Base-by-base conservation (phyloP, 1,140 invertebrate genomes). In the Neotoxoptera formosana region DNA sequence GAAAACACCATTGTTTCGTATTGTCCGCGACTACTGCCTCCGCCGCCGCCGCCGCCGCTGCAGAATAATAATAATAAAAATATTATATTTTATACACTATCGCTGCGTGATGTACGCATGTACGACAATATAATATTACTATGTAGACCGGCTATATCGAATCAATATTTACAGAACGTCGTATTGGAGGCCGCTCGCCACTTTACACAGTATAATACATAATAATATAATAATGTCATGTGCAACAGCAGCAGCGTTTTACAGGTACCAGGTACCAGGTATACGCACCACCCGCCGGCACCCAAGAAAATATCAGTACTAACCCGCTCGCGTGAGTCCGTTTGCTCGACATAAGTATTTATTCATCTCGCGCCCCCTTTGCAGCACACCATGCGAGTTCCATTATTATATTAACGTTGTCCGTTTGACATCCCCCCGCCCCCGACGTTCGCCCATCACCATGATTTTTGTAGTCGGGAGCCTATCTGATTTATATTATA, bases 111-210 rank as follows among this genome's bases (percentile, higher is more conserved):
- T n/a, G 60, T n/a, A n/a, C 25, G 25, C 60, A 17, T n/a, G 14
- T 76, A 76, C 60, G 60, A 17, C 30, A 67, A 67, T 67, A 76
- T n/a, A 76, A n/a, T 76, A 76, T 17, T 76, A 76, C n/a, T 53
- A 67, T 45, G 83, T 41, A 84, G 41, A 47, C 45, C 45, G 84
- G 36, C 45, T 86, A 30, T 86, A 45, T 86, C 41, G 41, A 86
- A 86, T 86, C 84, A 86, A 86, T 86, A 86, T 86, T 86, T 86
- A 47, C 41, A 45, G 84, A 86, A 86, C 30, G 84, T 47, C 84
- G 41, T 86, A 47, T 86, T 86, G 45, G 84, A 41, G 36, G 83
- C 76, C 76, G 34, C 34, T 9, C 20, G 76, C 30, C 60, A n/a
- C n/a, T 17, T n/a, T 76, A 67, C 25, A 60, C 25, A 30, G 25